phyloP scores from a whole-genome alignment of 2,113 vertebrate species.

The Zosterops pallidus region DNA sequence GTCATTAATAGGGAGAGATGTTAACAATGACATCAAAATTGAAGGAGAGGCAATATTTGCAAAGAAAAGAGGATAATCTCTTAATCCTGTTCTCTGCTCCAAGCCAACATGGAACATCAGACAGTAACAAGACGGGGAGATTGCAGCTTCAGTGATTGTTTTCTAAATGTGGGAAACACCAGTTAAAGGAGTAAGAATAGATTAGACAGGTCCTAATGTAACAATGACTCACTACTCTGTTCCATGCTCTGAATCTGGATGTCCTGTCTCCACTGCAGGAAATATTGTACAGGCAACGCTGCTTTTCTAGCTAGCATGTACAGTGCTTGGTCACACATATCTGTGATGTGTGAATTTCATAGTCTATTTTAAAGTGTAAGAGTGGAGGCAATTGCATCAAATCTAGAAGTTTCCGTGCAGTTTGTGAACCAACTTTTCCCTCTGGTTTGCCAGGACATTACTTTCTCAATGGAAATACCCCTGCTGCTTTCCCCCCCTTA shows the following conservation, averaged over 20 bases:
- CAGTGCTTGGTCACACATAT: not conserved
- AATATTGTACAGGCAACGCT: not conserved
- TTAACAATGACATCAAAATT: not conserved
- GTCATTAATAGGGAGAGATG: not conserved
- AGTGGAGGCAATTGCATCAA: not conserved
- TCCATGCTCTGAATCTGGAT: not conserved
- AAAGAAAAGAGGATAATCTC: not conserved
- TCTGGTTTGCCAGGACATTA: not conserved
- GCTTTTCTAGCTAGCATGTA: not conserved
- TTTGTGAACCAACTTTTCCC: not conserved
- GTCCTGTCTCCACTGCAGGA: not conserved
- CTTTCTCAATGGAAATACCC: not conserved
- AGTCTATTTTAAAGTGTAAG: not conserved
- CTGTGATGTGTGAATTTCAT: not conserved
- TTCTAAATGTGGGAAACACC: not conserved
- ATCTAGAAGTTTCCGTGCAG: not conserved
- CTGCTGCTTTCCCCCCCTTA: fast-evolving
- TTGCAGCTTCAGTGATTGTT: not conserved
- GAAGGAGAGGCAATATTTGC: not conserved
- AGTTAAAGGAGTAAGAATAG: not conserved
- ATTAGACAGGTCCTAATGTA: not conserved
- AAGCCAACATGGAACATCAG: not conserved
- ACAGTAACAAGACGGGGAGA: not conserved
- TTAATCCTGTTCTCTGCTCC: not conserved
- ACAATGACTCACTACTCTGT: not conserved